Conservation (phyloP, 2,797 vertebrate genomes). For the Pagetopsis macropterus region DNA sequence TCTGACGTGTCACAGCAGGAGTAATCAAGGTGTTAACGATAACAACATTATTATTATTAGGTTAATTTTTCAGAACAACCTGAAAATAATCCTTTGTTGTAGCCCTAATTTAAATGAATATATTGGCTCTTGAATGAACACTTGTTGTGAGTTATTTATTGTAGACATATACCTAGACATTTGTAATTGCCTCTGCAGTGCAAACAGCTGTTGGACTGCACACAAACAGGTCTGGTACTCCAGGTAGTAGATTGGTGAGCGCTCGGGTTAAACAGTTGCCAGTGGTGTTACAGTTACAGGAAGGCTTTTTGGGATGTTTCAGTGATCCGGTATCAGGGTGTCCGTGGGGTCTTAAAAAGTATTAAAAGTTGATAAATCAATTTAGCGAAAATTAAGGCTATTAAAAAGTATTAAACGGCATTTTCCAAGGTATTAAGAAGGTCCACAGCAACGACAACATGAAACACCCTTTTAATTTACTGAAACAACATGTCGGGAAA, state of each 20-base stretch:
- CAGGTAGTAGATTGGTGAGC: not conserved
- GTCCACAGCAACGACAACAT: too few species aligned
- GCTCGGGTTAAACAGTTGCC: not conserved
- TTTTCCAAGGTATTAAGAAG: too few species aligned
- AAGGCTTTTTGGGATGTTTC: conserved; percentile 4
- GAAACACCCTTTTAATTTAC: too few species aligned
- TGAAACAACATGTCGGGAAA: too few species aligned
- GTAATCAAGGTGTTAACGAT: not conserved
- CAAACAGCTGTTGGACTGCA: not conserved
- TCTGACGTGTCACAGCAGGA: not conserved
- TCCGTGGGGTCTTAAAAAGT: too few species aligned
- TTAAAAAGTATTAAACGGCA: too few species aligned
- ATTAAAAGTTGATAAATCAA: too few species aligned
- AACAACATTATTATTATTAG: conserved; percentile 15
- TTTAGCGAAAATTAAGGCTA: too few species aligned
- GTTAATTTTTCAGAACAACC: too few species aligned
- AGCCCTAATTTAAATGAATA: not conserved
- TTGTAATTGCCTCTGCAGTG: not conserved
- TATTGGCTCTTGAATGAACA: not conserved
- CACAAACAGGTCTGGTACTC: conserved; percentile 14
- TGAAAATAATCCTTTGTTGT: too few species aligned
- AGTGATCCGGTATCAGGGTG: not conserved
- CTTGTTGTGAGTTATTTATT: not conserved
- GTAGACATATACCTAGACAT: not conserved
- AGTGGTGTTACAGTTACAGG: not conserved